These are phyloP conservation scores for Drosophila saltans DNA, from an alignment of 1,140 invertebrate genomes.

Conservation along the genomic window DNA sequence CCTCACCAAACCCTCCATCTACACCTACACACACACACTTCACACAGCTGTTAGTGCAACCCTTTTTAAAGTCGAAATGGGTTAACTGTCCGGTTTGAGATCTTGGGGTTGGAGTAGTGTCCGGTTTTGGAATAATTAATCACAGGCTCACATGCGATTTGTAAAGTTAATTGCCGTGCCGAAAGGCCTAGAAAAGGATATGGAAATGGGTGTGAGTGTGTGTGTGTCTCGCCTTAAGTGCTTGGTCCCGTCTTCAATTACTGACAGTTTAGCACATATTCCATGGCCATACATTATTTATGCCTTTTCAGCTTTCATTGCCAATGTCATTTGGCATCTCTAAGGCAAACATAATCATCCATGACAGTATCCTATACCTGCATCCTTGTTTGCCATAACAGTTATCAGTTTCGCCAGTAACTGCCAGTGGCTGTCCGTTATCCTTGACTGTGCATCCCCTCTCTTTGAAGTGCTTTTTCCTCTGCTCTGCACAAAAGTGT, in stretches of 20 bases:
- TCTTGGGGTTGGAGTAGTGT: constrained; percentile 53
- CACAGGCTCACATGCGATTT: constrained; percentile 81
- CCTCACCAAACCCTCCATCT: neutral
- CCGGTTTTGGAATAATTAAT: constrained; percentile 81
- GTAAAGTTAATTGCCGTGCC: constrained; percentile 81
- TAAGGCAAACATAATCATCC: constrained; percentile 30
- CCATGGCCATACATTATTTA: constrained; percentile 67
- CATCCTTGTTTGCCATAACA: constrained; percentile 44
- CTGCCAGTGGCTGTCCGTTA: constrained; percentile 1
- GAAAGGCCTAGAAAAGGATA: constrained; percentile 53
- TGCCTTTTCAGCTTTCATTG: constrained; percentile 18
- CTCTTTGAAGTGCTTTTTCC: constrained; percentile 44
- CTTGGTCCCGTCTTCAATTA: constrained; percentile 69
- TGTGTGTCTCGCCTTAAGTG: constrained; percentile 56
- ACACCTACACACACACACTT: neutral
- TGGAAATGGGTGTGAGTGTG: constrained; percentile 14
- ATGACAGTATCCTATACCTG: constrained; percentile 27
- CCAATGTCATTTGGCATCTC: constrained; percentile 11
- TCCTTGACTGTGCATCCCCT: constrained; percentile 32
- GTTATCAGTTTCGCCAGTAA: constrained; percentile 4
- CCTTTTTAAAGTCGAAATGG: constrained; percentile 73
- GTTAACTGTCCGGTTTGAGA: constrained; percentile 69
- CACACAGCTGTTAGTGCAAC: constrained; percentile 70
- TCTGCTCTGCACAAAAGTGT: constrained; percentile 48
- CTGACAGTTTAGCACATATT: constrained; percentile 77